These are phyloP conservation scores for Scolanthus callimorphus DNA, from an alignment of 92 coral and sea anemone species.

Conservation along the genomic window DNA sequence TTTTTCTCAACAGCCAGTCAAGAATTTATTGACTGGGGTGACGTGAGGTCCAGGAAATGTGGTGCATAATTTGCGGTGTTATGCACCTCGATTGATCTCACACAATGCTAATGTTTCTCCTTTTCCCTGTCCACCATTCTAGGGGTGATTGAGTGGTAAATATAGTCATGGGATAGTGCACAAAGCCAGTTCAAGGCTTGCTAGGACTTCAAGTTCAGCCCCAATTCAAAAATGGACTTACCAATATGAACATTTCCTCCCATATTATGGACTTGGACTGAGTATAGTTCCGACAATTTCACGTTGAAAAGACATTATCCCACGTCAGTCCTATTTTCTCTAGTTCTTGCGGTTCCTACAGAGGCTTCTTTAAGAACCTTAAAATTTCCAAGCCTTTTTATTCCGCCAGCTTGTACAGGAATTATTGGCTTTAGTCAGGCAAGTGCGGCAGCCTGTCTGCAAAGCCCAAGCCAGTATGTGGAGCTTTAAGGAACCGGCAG, in stretches of 20 bases:
- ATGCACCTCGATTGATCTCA: no score
- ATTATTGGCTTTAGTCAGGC: not conserved
- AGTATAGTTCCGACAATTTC: constrained; percentile 7
- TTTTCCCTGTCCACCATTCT: constrained; percentile 3
- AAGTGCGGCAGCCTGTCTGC: not conserved
- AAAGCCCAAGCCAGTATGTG: no score
- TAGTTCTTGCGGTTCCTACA: no score
- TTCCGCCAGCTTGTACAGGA: no score
- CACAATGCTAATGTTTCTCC: not conserved
- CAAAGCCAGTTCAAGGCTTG: constrained; percentile 8
- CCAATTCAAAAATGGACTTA: constrained; percentile 15
- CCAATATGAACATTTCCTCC: constrained; percentile 11
- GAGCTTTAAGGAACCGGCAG: no score
- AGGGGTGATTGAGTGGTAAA: constrained; percentile 16
- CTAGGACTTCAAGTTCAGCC: constrained; percentile 15
- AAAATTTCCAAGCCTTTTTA: constrained; percentile 9
- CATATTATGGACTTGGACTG: constrained; percentile 22
- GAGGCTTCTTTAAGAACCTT: no score
- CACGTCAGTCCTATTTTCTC: not conserved
- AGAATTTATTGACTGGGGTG: no score
- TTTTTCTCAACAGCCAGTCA: no score
- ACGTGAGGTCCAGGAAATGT: no score
- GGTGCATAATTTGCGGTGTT: no score
- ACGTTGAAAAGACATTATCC: constrained; percentile 3
- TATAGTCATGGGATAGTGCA: no score